Base-by-base conservation (phyloP, 2,113 vertebrate species). In the Phyllostomus discolor region DNA sequence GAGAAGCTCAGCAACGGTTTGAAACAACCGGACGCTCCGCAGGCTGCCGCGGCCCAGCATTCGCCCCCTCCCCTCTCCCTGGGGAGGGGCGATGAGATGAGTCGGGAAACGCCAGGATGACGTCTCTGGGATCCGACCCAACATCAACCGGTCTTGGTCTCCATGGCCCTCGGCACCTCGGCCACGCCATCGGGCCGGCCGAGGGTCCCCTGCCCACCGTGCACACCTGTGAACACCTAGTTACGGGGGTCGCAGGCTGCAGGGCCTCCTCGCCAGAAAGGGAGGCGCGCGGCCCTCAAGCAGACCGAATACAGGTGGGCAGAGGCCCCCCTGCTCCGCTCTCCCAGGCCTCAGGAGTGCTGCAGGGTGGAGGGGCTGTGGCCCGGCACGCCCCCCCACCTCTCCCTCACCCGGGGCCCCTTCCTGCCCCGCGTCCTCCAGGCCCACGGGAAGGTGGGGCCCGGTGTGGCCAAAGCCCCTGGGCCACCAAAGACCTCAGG, bases 381-480 rank as follows among this genome's bases (percentile, higher is more conserved):
- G 2, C 24, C 50, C 5, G 0, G 15, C 11, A 7, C 12, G 2
- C 0, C 0, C 1, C 0, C 0, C 5, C 50, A 20, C 22, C 38
- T 48, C 72, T 26, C 31, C 22, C 46, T 31, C 5, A 7, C 54
- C 38, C 69, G 14, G n/a, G 24, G 24, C 22, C 57, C 57, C 57
- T 59, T 10, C 15, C 9, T 5, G 35, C 57, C 69, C 24, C n/a
- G 43, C 5, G 31, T 52, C 10, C 31, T 11, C 10, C 72, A 22
- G 35, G 17, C 35, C 46, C 54, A 0, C 0, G 2, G 59, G 17
- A 19, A 59, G 31, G 48, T 3, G 7, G 10, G 7, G 3, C 1
- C 24, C 50, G 4, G 2, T 41, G 38, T 5, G 4, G 48, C n/a
- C 84, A 69, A 38, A 69, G 54, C 69, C 67, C 28, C 48, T 26